Percentiles rank a stretch among this genome's conserved stretches.
These are phyloP conservation scores for Cyrtodaria siliqua DNA, from an alignment of 2,888 invertebrate species.

Conservation along the genomic window DNA sequence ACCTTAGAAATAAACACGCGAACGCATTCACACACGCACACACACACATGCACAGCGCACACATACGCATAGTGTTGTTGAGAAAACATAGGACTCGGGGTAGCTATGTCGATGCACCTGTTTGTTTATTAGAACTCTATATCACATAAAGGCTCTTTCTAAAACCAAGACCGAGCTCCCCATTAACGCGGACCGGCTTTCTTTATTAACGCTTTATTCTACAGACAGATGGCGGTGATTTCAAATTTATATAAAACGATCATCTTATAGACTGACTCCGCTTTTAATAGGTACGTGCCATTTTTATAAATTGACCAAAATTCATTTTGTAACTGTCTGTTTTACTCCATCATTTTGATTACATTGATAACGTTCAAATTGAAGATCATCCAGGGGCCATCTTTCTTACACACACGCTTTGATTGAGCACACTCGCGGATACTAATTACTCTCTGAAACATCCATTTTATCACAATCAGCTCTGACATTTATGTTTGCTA, in stretches of 20 bases:
- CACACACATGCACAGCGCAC: too few relatives aligned
- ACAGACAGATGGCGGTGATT: constrained; percentile 1
- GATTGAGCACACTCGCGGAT: constrained; percentile 20
- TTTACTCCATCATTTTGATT: constrained; percentile 21
- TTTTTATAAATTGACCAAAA: constrained; percentile 29
- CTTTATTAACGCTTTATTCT: neutral
- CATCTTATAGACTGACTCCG: constrained; percentile 1
- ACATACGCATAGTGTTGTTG: too few relatives aligned
- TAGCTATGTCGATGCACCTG: too few relatives aligned
- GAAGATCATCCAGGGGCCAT: neutral
- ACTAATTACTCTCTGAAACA: neutral
- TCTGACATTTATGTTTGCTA: constrained; percentile 21
- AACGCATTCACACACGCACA: too few relatives aligned
- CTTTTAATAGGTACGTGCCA: constrained; percentile 45
- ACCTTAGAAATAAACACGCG: too few relatives aligned
- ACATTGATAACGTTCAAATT: constrained; percentile 2
- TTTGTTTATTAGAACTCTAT: too few relatives aligned
- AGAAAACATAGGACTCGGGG: too few relatives aligned
- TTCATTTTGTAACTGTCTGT: constrained; percentile 37
- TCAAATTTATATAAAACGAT: too few relatives aligned
- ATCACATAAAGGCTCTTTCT: too few relatives aligned
- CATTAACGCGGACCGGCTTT: too few relatives aligned
- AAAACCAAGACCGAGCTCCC: too few relatives aligned
- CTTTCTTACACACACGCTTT: neutral
- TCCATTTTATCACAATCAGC: constrained; percentile 24